Evolutionary conservation across 2,797 vertebrate species (phyloP).

Genomic region (Sebastes umbrosus): DNA sequence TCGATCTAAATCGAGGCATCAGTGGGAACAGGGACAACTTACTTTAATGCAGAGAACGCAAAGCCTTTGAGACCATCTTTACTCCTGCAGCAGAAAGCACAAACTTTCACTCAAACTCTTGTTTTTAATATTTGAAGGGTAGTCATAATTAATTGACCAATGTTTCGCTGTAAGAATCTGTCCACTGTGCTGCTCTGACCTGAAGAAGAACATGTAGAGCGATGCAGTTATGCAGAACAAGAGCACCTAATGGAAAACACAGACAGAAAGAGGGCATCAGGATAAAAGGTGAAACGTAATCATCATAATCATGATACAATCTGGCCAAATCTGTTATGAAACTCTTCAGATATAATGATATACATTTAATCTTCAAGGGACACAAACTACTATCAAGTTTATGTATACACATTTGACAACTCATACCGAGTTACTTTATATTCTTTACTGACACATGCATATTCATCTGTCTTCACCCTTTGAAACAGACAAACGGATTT

Average conservation of each 20-base stretch:
- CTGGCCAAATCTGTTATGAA: too few relatives aligned
- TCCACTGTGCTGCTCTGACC: slow-evolving; percentile 59
- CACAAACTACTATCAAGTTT: neutral
- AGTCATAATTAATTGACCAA: neutral
- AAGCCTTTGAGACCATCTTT: slow-evolving; percentile 98
- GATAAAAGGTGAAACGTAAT: neutral
- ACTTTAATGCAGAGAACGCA: slow-evolving; percentile 96
- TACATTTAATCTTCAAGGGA: neutral
- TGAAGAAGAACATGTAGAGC: slow-evolving; percentile 86
- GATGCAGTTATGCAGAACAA: slow-evolving; percentile 84
- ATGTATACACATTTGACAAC: neutral
- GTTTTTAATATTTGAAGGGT: neutral
- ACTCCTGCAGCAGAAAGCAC: slow-evolving; percentile 78
- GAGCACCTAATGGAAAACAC: slow-evolving; percentile 73
- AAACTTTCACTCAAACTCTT: neutral
- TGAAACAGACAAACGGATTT: neutral
- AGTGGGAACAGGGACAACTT: slow-evolving; percentile 66
- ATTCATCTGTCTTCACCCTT: neutral
- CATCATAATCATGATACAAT: neutral
- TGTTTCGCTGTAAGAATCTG: neutral
- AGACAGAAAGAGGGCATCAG: neutral
- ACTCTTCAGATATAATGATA: too few relatives aligned
- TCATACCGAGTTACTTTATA: neutral
- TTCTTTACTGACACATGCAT: neutral
- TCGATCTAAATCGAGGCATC: neutral